phyloP scores from a whole-genome alignment of 2,113 vertebrate genomes.

The Beaufortia kweichowensis region DNA sequence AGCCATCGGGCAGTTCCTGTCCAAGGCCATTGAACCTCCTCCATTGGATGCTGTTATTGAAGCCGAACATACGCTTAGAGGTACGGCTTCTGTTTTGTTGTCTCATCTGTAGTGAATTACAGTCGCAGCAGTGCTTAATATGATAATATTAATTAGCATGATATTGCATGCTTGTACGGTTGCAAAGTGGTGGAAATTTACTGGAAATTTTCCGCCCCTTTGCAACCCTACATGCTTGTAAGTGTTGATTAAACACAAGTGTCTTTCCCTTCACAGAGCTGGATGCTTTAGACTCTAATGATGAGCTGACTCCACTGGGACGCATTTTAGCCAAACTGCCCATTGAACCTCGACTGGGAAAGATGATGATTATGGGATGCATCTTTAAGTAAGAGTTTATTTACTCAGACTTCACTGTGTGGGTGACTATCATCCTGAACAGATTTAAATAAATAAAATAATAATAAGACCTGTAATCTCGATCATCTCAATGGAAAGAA shows the following conservation, averaged over 20 bases:
- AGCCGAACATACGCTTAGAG: conserved; percentile 87
- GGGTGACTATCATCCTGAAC: too few relatives aligned
- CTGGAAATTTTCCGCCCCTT: too few relatives aligned
- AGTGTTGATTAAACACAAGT: background rate
- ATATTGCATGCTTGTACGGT: too few relatives aligned
- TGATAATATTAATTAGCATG: too few relatives aligned
- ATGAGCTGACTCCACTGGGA: conserved; percentile 92
- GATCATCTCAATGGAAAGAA: too few relatives aligned
- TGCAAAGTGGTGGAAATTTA: too few relatives aligned
- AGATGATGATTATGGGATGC: conserved; percentile 99
- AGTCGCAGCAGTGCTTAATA: too few relatives aligned
- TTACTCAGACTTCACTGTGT: background rate
- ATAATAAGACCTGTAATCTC: too few relatives aligned
- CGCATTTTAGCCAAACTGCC: conserved; percentile 91
- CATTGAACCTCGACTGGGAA: conserved; percentile 93
- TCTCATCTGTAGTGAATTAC: too few relatives aligned
- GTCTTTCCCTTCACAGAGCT: conserved; percentile 76
- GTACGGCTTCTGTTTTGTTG: conserved; percentile 61
- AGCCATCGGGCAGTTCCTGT: conserved; percentile 89
- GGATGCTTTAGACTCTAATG: conserved; percentile 88
- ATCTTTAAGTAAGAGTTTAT: conserved; percentile 86
- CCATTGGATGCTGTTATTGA: conserved; percentile 95
- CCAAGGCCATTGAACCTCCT: conserved; percentile 96
- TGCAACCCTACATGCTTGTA: too few relatives aligned
- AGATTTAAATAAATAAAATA: too few relatives aligned